Evolutionary conservation across 2,113 vertebrate genomes (phyloP).

Genomic region (Tyto alba): DNA sequence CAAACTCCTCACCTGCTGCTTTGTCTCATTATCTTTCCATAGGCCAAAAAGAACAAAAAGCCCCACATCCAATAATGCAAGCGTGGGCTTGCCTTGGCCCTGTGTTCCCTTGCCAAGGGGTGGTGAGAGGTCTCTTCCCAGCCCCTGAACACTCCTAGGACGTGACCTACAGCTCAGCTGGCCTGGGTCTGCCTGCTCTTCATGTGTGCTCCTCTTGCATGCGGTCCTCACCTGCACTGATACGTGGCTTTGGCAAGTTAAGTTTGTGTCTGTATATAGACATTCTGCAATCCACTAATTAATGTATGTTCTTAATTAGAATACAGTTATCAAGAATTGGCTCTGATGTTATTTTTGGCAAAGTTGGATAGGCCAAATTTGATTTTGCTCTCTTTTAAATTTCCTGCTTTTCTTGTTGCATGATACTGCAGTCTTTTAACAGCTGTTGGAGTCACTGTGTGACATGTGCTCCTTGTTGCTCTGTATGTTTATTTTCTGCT

Average conservation of each 20-base stretch:
- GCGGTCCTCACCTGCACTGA: not conserved
- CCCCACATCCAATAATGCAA: not conserved
- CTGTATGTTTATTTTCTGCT: not conserved
- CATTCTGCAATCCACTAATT: not conserved
- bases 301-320: not conserved
- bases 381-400: not conserved
- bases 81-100: not conserved
- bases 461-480: not conserved
- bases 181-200: not conserved
- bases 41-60: not conserved
- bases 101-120: not conserved
- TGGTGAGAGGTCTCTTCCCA: not conserved
- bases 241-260: not conserved
- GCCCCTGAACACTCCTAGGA: not conserved
- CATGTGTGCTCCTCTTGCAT: rapidly evolving
- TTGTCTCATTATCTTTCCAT: not conserved
- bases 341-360: not conserved
- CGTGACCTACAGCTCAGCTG: not conserved
- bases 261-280: not conserved
- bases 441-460: not conserved
- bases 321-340: not conserved
- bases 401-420: not conserved
- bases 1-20: not conserved
- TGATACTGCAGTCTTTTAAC: not conserved
- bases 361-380: not conserved